Percentiles rank a stretch among this genome's conserved stretches.
phyloP scores from a whole-genome alignment of 1,140 invertebrate species.

The Homalodisca vitripennis region DNA sequence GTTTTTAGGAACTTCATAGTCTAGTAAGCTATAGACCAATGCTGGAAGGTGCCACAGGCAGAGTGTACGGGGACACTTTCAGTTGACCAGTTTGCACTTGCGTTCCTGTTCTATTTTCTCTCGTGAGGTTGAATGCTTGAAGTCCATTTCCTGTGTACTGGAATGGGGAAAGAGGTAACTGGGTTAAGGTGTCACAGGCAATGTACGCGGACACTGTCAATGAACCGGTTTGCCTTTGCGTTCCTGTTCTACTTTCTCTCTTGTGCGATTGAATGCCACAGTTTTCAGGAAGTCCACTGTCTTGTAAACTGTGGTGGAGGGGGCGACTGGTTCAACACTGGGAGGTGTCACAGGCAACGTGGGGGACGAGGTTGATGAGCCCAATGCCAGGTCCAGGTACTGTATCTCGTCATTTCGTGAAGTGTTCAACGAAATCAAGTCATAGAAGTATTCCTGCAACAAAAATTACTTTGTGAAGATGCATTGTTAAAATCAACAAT shows the following conservation, averaged over 20 bases:
- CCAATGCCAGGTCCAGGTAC: conserved; percentile 72
- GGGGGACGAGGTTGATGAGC: conserved; percentile 25
- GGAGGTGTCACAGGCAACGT: conserved; percentile 30
- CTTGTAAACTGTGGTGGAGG: conserved; percentile 70
- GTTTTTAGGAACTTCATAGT: too few relatives aligned
- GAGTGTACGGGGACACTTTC: too few relatives aligned
- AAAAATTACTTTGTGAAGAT: conserved; percentile 1
- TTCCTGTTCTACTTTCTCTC: conserved; percentile 71
- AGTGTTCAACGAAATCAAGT: background rate
- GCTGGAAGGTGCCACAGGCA: too few relatives aligned
- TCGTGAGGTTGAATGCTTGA: too few relatives aligned
- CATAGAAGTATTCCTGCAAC: conserved; percentile 39
- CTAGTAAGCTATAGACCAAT: too few relatives aligned
- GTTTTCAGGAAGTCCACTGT: conserved; percentile 91
- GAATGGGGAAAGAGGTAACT: too few relatives aligned
- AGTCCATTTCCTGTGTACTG: too few relatives aligned
- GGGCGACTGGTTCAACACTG: background rate
- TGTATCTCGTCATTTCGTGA: conserved; percentile 54
- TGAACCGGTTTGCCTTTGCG: too few relatives aligned
- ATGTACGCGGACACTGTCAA: too few relatives aligned
- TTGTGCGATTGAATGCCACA: conserved; percentile 84
- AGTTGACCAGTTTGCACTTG: background rate
- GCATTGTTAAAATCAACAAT: too few relatives aligned
- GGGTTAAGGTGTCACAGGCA: too few relatives aligned
- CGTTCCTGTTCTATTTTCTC: too few relatives aligned